phyloP scores from a whole-genome alignment of 2,113 vertebrate genomes.

The Uria aalge region DNA sequence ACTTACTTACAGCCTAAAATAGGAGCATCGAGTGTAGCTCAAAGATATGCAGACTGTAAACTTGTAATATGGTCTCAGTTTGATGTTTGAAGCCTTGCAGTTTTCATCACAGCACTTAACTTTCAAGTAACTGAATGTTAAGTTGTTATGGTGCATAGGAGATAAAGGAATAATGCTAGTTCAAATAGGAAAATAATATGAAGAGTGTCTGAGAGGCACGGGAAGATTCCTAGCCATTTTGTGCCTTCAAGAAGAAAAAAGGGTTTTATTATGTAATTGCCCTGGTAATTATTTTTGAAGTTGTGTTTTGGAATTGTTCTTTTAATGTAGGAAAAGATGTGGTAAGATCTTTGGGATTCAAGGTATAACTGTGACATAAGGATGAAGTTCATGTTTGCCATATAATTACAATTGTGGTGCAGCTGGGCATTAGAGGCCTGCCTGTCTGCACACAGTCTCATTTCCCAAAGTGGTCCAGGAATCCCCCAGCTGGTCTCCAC shows the following conservation, averaged over 20 bases:
- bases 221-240: background rate
- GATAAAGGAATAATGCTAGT: background rate
- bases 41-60: background rate
- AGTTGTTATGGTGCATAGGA: background rate
- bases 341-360: background rate
- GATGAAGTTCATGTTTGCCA: background rate
- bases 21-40: background rate
- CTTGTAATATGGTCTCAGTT: background rate
- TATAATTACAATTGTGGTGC: background rate
- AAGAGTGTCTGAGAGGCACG: background rate
- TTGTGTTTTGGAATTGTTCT: background rate
- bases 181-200: background rate
- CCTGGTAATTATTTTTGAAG: background rate
- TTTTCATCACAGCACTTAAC: background rate
- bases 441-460: fast-evolving
- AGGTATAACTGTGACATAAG: background rate
- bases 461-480: background rate
- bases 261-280: background rate
- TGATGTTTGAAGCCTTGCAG: background rate
- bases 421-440: background rate
- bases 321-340: background rate
- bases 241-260: background rate
- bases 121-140: background rate
- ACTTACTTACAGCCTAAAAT: background rate
- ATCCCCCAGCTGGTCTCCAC: background rate